Evolutionary conservation across 2,888 invertebrate genomes (phyloP), one percentile per base, ranked within the genome.

Genomic region (Sminthurinus aureus): DNA sequence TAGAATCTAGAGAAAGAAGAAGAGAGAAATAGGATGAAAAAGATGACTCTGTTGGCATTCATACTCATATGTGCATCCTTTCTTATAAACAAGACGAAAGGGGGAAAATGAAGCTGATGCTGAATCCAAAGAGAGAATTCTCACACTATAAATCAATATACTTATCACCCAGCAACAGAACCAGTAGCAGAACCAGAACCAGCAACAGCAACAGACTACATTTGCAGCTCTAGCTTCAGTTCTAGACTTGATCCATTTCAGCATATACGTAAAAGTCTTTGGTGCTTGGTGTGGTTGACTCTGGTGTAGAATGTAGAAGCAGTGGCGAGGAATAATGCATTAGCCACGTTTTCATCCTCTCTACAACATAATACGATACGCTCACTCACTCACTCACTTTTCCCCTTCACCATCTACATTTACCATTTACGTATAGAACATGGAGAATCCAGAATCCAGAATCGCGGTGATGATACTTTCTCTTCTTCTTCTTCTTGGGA

Each of bases 91-190:
- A n/a, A 76, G 52, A 76, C 52, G 51, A 58, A 76, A 66, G 18
- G 66, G n/a, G 8, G n/a, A 66, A 66, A 8, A 38, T 38, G 38
- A 38, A 66, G n/a, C 15, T 8, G 8, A 66, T 4, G 58, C 18
- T 12, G 50, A 81, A 81, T 52, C 20, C 67, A 38, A 38, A 38
- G 38, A 67, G 20, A 66, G 67, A 81, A 80, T 71, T 51, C 71
- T 83, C 79, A 76, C 82, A 81, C 83, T 78, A 86, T 86, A 87
- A 87, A 87, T 87, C 87, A 87, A 87, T 87, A 87, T 87, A 87
- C 85, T 86, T 87, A 87, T 87, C 86, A 78, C 84, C 79, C 51
- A 69, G 83, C 82, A 87, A 81, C 86, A 86, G 84, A 80, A 79
- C n/a, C n/a, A n/a, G n/a, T 69, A 24, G n/a, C 67, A 71, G 20